phyloP scores from a whole-genome alignment of 2,797 vertebrate species.

The Squalus acanthias region DNA sequence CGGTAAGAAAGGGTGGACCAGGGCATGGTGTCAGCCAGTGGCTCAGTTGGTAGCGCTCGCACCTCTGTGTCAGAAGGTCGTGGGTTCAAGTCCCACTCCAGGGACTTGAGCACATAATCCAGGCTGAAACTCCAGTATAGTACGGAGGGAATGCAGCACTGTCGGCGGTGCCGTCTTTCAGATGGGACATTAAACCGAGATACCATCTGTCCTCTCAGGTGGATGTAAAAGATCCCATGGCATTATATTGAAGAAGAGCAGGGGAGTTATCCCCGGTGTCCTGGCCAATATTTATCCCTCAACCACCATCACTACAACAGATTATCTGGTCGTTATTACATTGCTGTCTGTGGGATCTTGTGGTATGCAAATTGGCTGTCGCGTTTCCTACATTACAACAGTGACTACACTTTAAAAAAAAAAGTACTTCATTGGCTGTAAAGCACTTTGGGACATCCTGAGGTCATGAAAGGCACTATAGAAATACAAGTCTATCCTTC shows the following conservation, averaged over 20 bases:
- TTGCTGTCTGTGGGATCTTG: background rate
- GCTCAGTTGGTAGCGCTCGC: background rate
- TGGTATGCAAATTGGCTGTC: background rate
- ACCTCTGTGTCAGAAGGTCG: background rate
- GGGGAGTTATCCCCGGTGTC: background rate
- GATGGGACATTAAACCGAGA: no score
- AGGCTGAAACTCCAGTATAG: background rate
- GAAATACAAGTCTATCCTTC: background rate
- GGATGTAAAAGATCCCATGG: no score
- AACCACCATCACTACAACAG: background rate
- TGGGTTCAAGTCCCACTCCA: background rate
- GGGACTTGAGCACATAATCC: background rate
- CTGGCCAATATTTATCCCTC: background rate
- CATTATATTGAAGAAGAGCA: background rate
- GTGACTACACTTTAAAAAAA: background rate
- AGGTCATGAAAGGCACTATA: background rate
- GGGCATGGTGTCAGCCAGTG: background rate
- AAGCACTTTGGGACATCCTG: background rate
- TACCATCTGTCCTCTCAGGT: no score
- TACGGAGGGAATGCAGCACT: no score
- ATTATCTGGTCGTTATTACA: background rate
- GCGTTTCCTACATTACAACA: background rate
- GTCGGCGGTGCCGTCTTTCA: no score
- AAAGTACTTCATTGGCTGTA: background rate
- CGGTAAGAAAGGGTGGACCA: background rate